Base-by-base conservation (phyloP, 2,888 invertebrate genomes). In the Lasius platythorax region DNA sequence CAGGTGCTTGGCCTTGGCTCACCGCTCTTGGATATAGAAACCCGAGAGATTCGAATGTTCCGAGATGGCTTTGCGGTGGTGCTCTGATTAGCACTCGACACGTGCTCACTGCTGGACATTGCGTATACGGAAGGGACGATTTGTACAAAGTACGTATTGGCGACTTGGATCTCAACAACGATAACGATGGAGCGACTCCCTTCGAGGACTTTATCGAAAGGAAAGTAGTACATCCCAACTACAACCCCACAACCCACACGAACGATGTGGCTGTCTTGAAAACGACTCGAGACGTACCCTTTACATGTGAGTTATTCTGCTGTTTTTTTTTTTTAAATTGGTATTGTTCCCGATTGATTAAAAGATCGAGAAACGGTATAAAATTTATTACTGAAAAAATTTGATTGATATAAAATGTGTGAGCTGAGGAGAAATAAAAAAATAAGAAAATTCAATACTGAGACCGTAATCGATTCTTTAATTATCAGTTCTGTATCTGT, bases 1-100 rank as follows among this genome's bases (percentile, higher is more conserved):
- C 85, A 97, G 98, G 97, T 30, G 96, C 97, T 74, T 98, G 97
- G 96, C 98, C 98, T 0, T 98, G 98, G 98, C 96, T 98, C 90
- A 97, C 96, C 0, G 96, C 97, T 3, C 95, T 98, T 56, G 98
- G 98, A 0, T 98, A 97, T 93, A 96, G 95, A 86, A 95, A 95
- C 61, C 67, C 85, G 4, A 95, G 94, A 82, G 95, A 95, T 91
- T 95, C 95, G 43, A 95, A 92, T 64, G 91, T 85, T 4, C 95
- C 93, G 74, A 94, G 88, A 94, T 96, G 93, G 95, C 92, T 95
- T 78, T 97, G 97, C 91, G 98, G 98, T 0, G 98, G 97, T 3
- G 96, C 97, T 23, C 95, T 98, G 28, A 96, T 98, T 89, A 96
- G 96, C 12, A 92, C 96, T 2, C 95, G 96, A 0, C 98, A 98